Evolutionary conservation across 1,140 invertebrate genomes (phyloP), one percentile per base, ranked within the genome.

Genomic region (Whitmania pigra): DNA sequence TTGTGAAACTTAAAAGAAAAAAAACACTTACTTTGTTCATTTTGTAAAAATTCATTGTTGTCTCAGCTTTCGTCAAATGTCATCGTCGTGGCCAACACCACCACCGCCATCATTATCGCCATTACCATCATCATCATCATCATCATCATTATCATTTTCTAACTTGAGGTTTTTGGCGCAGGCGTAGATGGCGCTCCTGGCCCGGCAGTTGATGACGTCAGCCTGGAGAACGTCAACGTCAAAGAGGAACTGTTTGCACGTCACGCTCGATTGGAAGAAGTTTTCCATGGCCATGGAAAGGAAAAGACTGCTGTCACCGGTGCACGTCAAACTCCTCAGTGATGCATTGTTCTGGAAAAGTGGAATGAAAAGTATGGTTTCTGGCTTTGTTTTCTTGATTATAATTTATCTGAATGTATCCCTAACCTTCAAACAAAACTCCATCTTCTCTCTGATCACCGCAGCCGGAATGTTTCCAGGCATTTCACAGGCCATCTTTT

Each of bases 141-240:
- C 57, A 22, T n/a, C 43, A 49, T 11, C 43, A 11, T 49, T 1
- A 49, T 49, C 43, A 31, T 63, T 13, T 63, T 25, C 57, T 15
- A 31, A 63, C 57, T 31, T 63, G 22, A 25, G 57, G 22, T 31
- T 31, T 13, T n/a, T 63, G 57, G 29, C 57, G 20, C 57, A 63
- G 11, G 7, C 11, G 18, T 63, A 63, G 29, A 63, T 63, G 57
- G 20, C 18, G 9, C 57, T 31, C 57, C 57, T 2, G 29, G 57
- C 20, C 22, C 20, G 7, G 15, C 57, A 63, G 18, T 63, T 20
- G 57, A 63, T 22, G 29, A 63, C 57, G 18, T 13, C 29, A 31
- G 57, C 22, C 57, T 63, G 57, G 29, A 63, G 57, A n/a, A 63
- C 15, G 57, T 63, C 57, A 31, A 63, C 22, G 57, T 22, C 29